Percentiles rank a stretch among this genome's conserved stretches.
phyloP scores from a whole-genome alignment of 2,113 vertebrate genomes.

The Pandion haliaetus region DNA sequence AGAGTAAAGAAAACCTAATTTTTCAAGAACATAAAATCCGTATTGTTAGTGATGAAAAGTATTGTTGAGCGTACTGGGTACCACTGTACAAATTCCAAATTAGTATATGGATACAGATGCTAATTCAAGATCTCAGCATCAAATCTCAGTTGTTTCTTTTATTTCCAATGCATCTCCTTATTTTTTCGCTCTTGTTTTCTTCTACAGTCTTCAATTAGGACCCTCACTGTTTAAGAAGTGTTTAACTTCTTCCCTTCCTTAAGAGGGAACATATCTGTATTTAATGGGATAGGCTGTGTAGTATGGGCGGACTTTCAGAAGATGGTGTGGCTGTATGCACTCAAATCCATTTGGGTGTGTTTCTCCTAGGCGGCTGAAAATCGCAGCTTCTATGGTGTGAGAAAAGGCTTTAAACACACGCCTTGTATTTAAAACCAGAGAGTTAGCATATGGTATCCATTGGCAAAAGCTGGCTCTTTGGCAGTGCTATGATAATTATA shows the following conservation, averaged over 20 bases:
- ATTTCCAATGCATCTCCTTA: not conserved
- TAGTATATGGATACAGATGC: not conserved
- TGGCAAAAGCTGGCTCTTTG: not conserved
- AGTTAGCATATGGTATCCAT: not conserved
- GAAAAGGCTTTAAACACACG: not conserved
- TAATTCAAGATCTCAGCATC: not conserved
- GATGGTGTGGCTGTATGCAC: not conserved
- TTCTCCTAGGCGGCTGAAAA: not conserved
- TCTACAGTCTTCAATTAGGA: not conserved
- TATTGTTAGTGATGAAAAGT: not conserved
- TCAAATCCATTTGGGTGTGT: not conserved
- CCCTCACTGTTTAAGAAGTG: not conserved
- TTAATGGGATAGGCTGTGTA: not conserved
- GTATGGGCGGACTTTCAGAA: not conserved
- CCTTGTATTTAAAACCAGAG: not conserved
- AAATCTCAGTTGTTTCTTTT: not conserved
- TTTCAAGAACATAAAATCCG: not conserved
- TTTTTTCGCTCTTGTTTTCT: not conserved
- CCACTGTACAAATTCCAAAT: not conserved
- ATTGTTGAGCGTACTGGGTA: not conserved
- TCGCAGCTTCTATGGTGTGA: not conserved
- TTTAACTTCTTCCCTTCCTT: not conserved
- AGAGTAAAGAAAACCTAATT: not conserved
- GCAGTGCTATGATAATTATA: not conserved
- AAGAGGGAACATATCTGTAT: not conserved